Evolutionary conservation across 1,140 invertebrate genomes (phyloP), one percentile per base, ranked within the genome.

Genomic region (Trachymyrmex cornetzi): DNA sequence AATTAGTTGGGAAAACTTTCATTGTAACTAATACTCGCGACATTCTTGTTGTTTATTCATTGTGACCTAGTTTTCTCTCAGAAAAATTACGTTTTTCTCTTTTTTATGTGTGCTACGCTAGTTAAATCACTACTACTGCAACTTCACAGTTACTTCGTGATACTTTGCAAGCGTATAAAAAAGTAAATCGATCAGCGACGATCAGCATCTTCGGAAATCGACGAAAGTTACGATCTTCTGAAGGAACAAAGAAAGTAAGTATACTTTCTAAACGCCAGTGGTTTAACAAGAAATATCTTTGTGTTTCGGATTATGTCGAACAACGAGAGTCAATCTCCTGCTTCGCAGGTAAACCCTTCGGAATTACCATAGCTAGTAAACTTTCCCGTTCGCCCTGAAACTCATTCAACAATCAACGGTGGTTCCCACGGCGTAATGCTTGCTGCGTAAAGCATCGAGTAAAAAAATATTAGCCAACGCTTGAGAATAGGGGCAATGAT

Each of bases 301-400:
- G 53, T 86, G 44, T 38, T 74, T 57, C 48, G 71, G 72, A 85
- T 85, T 85, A 77, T 48, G 81, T 85, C 27, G 27, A 48, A 84
- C 71, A 27, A 64, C 50, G 55, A 86, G 88, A 90, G 77, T 88
- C 64, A 16, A 85, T 85, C 57, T 75, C 27, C 14, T 14, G 16
- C 71, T 53, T 63, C 81, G 71, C 57, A 53, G 71, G 27, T 34
- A 24, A 53, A 75, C 81, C 80, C 81, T 63, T 75, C 14, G 81
- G 22, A 85, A 85, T 85, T 77, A 85, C 57, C 57, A 48, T 85
- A 85, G 38, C 38, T 77, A 77, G 81, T 85, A 63, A 66, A 85
- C 81, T 85, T 85, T 85, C 71, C 71, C 55, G 27, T 59, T 77
- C 71, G 38, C 81, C 71, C 80, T 55, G 64, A 71, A 55, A 81